A percentile compares a stretch with the other conserved stretches of the same genome.
phyloP scores from a whole-genome alignment of 2,113 vertebrate species.

The Cacatua alba region DNA sequence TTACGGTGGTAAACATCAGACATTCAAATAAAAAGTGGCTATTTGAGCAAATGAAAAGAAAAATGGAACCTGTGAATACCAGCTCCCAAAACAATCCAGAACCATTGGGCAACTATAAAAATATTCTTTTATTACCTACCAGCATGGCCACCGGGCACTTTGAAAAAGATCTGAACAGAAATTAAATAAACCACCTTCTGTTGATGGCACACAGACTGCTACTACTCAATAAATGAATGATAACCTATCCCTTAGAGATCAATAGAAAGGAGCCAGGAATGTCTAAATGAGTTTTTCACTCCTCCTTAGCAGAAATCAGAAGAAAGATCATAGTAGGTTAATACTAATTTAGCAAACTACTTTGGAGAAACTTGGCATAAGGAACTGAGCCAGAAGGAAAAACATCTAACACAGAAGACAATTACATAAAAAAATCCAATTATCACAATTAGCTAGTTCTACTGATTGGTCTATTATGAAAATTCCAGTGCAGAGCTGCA shows the following conservation, averaged over 20 bases:
- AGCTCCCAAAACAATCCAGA: not conserved
- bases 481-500: conserved; percentile 7
- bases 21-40: not conserved
- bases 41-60: conserved; percentile 11
- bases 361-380: conserved; percentile 59
- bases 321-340: conserved; percentile 63
- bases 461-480: conserved; percentile 54
- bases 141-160: not conserved
- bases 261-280: conserved; percentile 41
- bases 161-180: conserved; percentile 45
- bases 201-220: not conserved
- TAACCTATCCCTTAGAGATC: conserved; percentile 52
- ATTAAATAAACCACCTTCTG: conserved; percentile 46
- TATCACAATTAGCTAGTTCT: conserved; percentile 71
- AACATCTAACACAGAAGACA: conserved; percentile 62
- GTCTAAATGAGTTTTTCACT: conserved; percentile 65
- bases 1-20: conserved; percentile 4
- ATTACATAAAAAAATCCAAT: conserved; percentile 70
- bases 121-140: not conserved
- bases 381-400: conserved; percentile 63
- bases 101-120: not conserved
- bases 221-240: conserved; percentile 50
- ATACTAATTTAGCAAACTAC: conserved; percentile 64
- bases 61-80: not conserved
- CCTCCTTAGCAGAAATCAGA: conserved; percentile 49